A percentile compares a stretch with the other conserved stretches of the same genome.
Conservation (phyloP, 1,140 invertebrate genomes). For the Scaptomyza graminum region DNA sequence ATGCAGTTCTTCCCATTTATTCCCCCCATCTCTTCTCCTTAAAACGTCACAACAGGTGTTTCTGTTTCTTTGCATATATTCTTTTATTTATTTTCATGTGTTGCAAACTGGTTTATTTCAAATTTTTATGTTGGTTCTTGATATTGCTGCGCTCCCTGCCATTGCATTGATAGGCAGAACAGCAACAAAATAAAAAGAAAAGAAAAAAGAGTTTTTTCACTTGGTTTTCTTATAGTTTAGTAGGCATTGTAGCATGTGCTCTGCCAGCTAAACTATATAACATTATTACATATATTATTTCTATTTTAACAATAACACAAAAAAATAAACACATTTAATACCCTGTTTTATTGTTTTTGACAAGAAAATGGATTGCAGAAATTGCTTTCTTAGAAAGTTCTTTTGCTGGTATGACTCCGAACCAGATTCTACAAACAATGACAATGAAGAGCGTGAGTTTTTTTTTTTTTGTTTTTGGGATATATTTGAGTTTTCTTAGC, state of each 20-base stretch:
- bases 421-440: background rate
- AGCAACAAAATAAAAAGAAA: conserved; percentile 18
- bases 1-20: conserved; percentile 6
- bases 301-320: background rate
- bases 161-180: conserved; percentile 54
- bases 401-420: background rate
- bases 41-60: conserved; percentile 55
- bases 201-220: background rate
- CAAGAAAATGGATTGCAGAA: background rate
- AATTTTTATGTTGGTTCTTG: conserved; percentile 10
- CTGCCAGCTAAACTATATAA: background rate
- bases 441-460: conserved; percentile 8
- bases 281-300: background rate
- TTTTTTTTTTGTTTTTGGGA: background rate
- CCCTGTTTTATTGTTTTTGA: background rate
- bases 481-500: too few relatives aligned
- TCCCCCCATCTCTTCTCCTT: background rate
- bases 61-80: conserved; percentile 26
- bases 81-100: background rate
- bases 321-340: conserved; percentile 1
- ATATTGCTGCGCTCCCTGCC: conserved; percentile 67
- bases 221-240: conserved; percentile 4
- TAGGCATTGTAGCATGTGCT: background rate
- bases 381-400: background rate
- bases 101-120: conserved; percentile 20